Base-by-base conservation (phyloP, 2,888 invertebrate genomes). In the Charanyca ferruginea region DNA sequence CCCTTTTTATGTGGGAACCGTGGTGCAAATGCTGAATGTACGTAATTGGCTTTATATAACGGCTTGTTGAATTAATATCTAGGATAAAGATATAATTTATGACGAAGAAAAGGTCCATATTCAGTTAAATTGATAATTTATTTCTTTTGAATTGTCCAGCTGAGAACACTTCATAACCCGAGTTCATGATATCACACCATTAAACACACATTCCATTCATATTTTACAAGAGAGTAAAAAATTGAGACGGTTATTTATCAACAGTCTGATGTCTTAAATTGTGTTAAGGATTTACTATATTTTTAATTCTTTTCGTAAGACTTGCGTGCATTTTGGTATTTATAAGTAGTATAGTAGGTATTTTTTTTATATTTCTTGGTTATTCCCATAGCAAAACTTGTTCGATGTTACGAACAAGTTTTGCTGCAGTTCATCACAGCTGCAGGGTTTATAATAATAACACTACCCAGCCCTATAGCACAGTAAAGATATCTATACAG, bases 1-100 rank as follows among this genome's bases (percentile, higher is more conserved):
- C 85, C 85, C 84, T 88, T 86, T 80, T 90, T 88, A 88, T 86
- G 83, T 82, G 83, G 71, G 64, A 66, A 70, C 81, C 79, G 78
- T 83, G 86, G 85, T 86, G 83, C 81, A 88, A 90, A 86, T 83
- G 87, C 88, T 89, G 87, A 90, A 87, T 87, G 84, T 87, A 80
- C 84, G 80, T 88, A 88, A 91, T 90, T 89, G 86, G 84, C 84
- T 87, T 87, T 85, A 84, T 83, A 85, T 85, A 84, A 89, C 85
- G 81, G 80, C 81, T 84, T 86, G 86, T 85, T 85, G 79, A 86
- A 89, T 87, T 87, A 84, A 83, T 86, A 83, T 80, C 83, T 80
- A 68, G 79, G 83, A 81, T 85, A 79, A 82, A 80, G 74, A 73
- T 82, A 53, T 73, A 83, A 85, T 83, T 78, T 77, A 81, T 78